A percentile compares a stretch with the other conserved stretches of the same genome.
Evolutionary conservation across 2,797 vertebrate genomes (phyloP).

Genomic region (Pelobates cultripes): DNA sequence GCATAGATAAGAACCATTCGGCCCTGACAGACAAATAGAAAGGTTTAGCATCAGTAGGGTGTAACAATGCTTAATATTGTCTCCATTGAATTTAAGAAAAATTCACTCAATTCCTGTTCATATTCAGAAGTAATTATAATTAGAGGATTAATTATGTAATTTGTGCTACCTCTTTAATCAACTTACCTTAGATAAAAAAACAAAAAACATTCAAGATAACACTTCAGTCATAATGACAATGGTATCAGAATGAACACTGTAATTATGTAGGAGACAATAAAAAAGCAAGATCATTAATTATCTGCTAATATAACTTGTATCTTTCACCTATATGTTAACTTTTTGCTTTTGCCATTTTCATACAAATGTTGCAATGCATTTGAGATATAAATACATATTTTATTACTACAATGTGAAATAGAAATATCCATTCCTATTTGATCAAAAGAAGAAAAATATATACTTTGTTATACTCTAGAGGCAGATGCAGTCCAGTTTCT

Average conservation of each 20-base stretch:
- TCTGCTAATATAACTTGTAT: not conserved
- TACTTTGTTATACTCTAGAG: not conserved
- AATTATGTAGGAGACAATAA: not conserved
- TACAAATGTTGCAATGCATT: not conserved
- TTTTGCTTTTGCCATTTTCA: not conserved
- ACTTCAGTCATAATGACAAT: too few species aligned
- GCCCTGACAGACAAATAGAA: too few species aligned
- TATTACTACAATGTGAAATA: not conserved
- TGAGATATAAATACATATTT: not conserved
- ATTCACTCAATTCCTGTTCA: too few species aligned
- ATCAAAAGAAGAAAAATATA: not conserved
- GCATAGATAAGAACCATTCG: too few species aligned
- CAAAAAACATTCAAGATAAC: too few species aligned
- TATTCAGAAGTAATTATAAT: too few species aligned
- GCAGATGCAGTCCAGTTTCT: not conserved
- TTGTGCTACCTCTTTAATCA: too few species aligned
- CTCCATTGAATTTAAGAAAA: too few species aligned
- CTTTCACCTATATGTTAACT: not conserved
- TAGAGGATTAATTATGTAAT: too few species aligned
- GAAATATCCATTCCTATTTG: not conserved
- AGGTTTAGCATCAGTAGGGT: too few species aligned
- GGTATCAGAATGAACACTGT: not conserved
- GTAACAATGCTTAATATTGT: too few species aligned
- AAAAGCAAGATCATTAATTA: not conserved
- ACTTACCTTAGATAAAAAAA: too few species aligned